Conservation (phyloP, 2,113 vertebrate genomes). For the Prionailurus bengalensis region DNA sequence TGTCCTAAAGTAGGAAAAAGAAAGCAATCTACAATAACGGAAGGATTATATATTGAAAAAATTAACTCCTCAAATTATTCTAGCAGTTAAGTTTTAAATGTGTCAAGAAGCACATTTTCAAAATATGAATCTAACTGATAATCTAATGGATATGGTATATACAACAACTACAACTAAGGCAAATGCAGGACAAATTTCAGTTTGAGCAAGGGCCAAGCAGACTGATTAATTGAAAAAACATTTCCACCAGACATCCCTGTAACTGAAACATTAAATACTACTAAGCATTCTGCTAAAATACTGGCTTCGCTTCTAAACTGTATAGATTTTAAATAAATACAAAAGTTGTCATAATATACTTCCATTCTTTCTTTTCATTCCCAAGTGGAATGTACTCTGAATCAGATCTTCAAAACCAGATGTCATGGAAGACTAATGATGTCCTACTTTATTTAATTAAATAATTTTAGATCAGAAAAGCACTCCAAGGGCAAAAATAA, state of each 20-base stretch:
- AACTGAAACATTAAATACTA: background rate
- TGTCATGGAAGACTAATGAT: slow-evolving; percentile 66
- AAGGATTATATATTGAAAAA: slow-evolving; percentile 68
- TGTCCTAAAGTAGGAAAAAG: slow-evolving; percentile 6
- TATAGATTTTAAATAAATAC: slow-evolving; percentile 55
- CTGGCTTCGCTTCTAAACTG: slow-evolving; percentile 56
- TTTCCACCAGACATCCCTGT: slow-evolving; percentile 66
- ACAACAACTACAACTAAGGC: slow-evolving; percentile 74
- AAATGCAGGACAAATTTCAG: slow-evolving; percentile 62
- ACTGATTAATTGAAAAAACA: slow-evolving; percentile 48
- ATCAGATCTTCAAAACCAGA: slow-evolving; percentile 59
- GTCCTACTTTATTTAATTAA: slow-evolving; percentile 62
- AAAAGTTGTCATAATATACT: slow-evolving; percentile 33
- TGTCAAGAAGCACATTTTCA: slow-evolving; percentile 66
- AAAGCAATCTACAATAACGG: slow-evolving; percentile 29
- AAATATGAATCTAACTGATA: slow-evolving; percentile 77
- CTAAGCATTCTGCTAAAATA: slow-evolving; percentile 44
- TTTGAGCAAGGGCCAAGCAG: slow-evolving; percentile 61
- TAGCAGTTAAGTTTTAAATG: slow-evolving; percentile 77
- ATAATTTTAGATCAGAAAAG: slow-evolving; percentile 71
- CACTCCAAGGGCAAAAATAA: slow-evolving; percentile 55
- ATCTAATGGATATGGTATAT: slow-evolving; percentile 71
- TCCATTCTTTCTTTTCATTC: slow-evolving; percentile 53
- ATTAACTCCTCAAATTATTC: slow-evolving; percentile 78
- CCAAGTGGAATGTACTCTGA: slow-evolving; percentile 7